Percentiles rank a stretch among this genome's conserved stretches.
Evolutionary conservation across 2,888 invertebrate genomes (phyloP).

Genomic region (Cataglyphis albicans): DNA sequence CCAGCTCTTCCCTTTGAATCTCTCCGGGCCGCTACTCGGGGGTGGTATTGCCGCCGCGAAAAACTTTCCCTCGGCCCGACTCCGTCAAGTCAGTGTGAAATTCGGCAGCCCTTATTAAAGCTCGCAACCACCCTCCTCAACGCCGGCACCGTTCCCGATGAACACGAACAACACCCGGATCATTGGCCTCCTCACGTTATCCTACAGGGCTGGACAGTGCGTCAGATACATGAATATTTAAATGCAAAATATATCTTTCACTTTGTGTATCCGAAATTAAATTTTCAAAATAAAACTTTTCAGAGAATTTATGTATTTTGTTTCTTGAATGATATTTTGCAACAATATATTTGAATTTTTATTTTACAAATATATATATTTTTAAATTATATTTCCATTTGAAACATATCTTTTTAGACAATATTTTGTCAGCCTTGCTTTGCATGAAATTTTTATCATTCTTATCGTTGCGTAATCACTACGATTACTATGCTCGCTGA

Average conservation of each 20-base stretch:
- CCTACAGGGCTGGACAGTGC: conserved; percentile 17
- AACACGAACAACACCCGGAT: conserved; percentile 51
- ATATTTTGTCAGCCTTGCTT: background rate
- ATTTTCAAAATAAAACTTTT: background rate
- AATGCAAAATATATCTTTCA: conserved; percentile 19
- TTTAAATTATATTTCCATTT: background rate
- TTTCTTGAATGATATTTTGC: background rate
- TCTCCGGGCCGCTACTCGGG: conserved; percentile 34
- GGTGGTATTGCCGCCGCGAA: conserved; percentile 54
- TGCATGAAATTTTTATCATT: background rate
- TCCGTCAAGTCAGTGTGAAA: conserved; percentile 85
- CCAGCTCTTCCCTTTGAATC: conserved; percentile 58
- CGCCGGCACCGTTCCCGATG: conserved; percentile 51
- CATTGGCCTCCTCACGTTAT: conserved; percentile 37
- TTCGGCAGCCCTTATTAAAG: conserved; percentile 85
- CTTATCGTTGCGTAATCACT: conserved; percentile 35
- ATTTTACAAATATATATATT: background rate
- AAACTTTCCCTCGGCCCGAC: conserved; percentile 54
- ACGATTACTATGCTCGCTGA: conserved; percentile 74
- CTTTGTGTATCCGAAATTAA: background rate
- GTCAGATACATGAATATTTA: conserved; percentile 12
- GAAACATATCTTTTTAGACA: background rate
- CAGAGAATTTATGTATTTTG: background rate
- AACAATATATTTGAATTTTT: background rate
- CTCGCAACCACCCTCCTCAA: conserved; percentile 76